Evolutionary conservation across 1,140 invertebrate species (phyloP).

Genomic region (Zaprionus ornatus): DNA sequence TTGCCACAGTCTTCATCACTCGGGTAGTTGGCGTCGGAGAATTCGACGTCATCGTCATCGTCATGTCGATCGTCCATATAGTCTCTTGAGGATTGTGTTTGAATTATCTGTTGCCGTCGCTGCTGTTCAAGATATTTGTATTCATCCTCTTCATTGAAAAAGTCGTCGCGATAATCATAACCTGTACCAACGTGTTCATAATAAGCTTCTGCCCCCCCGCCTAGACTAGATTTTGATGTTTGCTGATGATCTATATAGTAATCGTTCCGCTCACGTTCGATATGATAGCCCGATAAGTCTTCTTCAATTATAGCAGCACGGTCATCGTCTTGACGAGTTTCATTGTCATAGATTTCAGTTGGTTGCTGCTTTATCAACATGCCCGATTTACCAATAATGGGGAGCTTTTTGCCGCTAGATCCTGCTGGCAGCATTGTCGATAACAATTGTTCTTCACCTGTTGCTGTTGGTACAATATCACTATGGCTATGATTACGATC

Average conservation of each 20-base stretch:
- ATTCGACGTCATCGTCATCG: conserved; percentile 62
- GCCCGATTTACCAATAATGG: conserved; percentile 79
- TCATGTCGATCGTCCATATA: conserved; percentile 49
- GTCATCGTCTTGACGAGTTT: conserved; percentile 36
- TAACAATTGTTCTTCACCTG: conserved; percentile 40
- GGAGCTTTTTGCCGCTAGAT: conserved; percentile 80
- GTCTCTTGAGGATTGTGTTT: conserved; percentile 63
- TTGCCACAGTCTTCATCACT: conserved; percentile 80
- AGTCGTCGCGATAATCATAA: conserved; percentile 83
- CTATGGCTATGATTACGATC: conserved; percentile 51
- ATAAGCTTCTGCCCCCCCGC: conserved; percentile 71
- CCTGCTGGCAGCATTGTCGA: conserved; percentile 65
- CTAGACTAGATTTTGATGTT: conserved; percentile 82
- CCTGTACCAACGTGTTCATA: conserved; percentile 72
- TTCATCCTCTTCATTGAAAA: conserved; percentile 83
- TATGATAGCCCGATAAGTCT: conserved; percentile 58
- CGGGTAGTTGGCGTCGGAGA: conserved; percentile 67
- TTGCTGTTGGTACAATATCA: background rate
- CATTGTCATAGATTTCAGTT: conserved; percentile 78
- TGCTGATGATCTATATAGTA: conserved; percentile 73
- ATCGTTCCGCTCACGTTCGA: conserved; percentile 75
- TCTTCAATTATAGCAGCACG: conserved; percentile 34
- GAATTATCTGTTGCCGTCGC: conserved; percentile 63
- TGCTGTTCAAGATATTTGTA: conserved; percentile 82
- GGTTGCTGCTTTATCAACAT: conserved; percentile 77